Evolutionary conservation across 1,140 invertebrate species (phyloP), one percentile per base, ranked within the genome.

Genomic region (Theocolax elegans): DNA sequence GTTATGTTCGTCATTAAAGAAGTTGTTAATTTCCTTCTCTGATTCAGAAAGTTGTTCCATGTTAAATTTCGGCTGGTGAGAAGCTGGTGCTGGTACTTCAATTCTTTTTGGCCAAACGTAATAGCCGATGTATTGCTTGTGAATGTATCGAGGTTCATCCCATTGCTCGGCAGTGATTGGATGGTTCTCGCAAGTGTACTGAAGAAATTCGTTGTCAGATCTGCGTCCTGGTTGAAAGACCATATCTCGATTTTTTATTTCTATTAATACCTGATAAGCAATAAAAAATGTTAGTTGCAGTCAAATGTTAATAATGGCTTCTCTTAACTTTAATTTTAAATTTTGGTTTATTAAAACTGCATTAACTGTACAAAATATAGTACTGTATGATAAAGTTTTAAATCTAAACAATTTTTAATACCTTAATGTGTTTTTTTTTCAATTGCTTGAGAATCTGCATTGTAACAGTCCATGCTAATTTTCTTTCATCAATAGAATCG

Each of bases 91-190:
- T 77, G 91, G 91, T 10, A 91, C 83, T 79, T 88, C 79, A 1
- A 91, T 68, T 38, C 82, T 80, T 72, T 91, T 90, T 1, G 95
- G 94, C 95, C 95, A 97, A 2, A 83, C 85, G 77, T 95, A 95
- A 81, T 92, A 97, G 3, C 95, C 95, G 70, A 88, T 84, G 75
- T 89, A 88, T 13, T 89, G 87, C 74, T 92, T 90, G 76, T 95
- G 91, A 9, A 94, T 80, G 79, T 86, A 92, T 38, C 89, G 87
- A 3, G 84, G 83, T 48, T 89, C 84, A 58, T 96, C 89, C 94
- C 95, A 97, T 67, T 93, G 89, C 76, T 92, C 87, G 19, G 88
- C 83, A 23, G 87, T 91, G 31, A 85, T 80, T 0, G 92, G 91
- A 21, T 85, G 77, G 10, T 85, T 88, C 35, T 86, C 78, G 1